A percentile compares a stretch with the other conserved stretches of the same genome.
These are phyloP conservation scores for Labeo rohita DNA, from an alignment of 2,113 vertebrate genomes.

Conservation along the genomic window DNA sequence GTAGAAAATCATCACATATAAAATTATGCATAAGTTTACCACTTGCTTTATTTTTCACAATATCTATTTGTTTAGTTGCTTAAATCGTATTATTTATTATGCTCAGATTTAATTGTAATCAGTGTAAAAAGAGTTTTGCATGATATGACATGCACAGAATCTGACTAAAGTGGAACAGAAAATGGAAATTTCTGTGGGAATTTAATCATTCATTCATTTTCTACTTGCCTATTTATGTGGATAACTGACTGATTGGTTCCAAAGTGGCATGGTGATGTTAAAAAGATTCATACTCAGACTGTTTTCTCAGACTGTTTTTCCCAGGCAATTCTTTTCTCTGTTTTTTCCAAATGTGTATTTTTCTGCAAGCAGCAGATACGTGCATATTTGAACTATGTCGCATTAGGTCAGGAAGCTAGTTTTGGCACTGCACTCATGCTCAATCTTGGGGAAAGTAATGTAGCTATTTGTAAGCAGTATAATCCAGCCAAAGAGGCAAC, in stretches of 20 bases:
- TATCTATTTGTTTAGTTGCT: neutral
- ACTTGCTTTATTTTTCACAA: neutral
- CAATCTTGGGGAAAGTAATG: neutral
- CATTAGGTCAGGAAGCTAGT: neutral
- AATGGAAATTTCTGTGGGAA: neutral
- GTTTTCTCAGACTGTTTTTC: neutral
- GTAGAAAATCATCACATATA: neutral
- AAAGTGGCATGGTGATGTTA: neutral
- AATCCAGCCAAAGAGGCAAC: neutral
- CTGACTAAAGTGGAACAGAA: neutral
- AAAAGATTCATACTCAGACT: neutral
- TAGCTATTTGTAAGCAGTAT: neutral
- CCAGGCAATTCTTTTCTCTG: neutral
- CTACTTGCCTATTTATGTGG: neutral
- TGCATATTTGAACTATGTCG: neutral
- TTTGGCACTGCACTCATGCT: neutral
- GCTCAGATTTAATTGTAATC: neutral
- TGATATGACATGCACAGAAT: neutral
- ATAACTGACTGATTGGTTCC: neutral
- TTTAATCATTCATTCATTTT: neutral
- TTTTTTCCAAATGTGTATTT: neutral
- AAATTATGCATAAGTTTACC: neutral
- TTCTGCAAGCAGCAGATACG: neutral
- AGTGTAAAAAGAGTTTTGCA: too few relatives aligned
- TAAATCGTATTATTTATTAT: neutral